These are phyloP conservation scores for Creontiades dilutus DNA, from an alignment of 2,888 invertebrate species.

Conservation along the genomic window DNA sequence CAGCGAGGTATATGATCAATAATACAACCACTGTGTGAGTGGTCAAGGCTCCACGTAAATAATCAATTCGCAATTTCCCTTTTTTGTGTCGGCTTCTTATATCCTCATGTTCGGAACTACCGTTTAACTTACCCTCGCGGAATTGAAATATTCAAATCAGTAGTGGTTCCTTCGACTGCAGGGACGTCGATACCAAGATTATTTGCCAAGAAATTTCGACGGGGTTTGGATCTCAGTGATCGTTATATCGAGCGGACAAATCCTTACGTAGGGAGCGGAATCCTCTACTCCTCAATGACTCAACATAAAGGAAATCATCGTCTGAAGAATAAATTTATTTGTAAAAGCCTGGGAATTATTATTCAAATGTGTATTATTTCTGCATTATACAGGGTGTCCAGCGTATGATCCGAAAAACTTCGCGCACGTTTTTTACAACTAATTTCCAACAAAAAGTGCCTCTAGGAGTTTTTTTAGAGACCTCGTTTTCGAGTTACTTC, in stretches of 20 bases:
- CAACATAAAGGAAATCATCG: too few species aligned
- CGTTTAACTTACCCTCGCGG: neutral
- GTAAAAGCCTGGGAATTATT: too few species aligned
- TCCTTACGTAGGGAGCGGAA: too few species aligned
- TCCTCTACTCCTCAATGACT: too few species aligned
- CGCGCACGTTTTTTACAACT: too few species aligned
- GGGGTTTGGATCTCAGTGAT: neutral
- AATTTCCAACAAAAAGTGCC: too few species aligned
- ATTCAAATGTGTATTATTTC: too few species aligned
- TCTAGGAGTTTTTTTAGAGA: too few species aligned
- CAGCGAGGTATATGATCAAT: neutral
- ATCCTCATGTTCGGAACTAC: neutral
- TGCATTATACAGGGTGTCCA: too few species aligned
- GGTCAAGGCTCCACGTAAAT: constrained; percentile 1
- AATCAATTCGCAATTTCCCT: neutral
- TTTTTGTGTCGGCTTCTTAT: neutral
- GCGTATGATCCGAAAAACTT: too few species aligned
- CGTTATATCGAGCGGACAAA: neutral
- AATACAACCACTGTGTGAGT: neutral
- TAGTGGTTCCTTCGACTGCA: neutral
- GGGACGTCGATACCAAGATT: neutral
- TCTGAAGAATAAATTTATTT: too few species aligned
- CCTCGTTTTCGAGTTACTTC: too few species aligned
- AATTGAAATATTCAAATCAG: neutral
- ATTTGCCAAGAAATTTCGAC: neutral